Evolutionary conservation across 2,113 vertebrate genomes (phyloP).

Genomic region (Meleagris gallopavo): DNA sequence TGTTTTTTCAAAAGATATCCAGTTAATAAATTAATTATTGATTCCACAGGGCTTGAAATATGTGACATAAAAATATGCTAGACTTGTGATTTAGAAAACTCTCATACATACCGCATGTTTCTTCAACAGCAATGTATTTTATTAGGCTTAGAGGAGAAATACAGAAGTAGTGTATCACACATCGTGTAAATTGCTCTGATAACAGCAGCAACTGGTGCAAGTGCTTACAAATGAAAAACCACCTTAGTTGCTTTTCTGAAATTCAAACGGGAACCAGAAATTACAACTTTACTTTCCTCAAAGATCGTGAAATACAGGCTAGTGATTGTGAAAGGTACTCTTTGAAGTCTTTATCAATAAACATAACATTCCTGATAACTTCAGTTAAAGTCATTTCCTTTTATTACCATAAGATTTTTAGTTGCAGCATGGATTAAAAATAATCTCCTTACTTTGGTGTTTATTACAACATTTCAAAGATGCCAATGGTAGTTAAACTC

Average conservation of each 20-base stretch:
- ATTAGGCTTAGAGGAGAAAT: constrained; percentile 42
- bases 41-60: constrained; percentile 29
- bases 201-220: background rate
- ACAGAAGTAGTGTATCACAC: background rate
- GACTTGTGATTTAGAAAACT: constrained; percentile 57
- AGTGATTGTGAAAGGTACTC: background rate
- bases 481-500: constrained; percentile 79
- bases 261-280: background rate
- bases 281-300: background rate
- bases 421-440: constrained; percentile 37
- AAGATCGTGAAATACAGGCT: background rate
- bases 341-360: constrained; percentile 23
- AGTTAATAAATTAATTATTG: constrained; percentile 75
- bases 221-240: background rate
- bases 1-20: constrained; percentile 33
- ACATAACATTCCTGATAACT: background rate
- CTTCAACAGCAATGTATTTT: constrained; percentile 12
- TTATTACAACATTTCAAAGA: constrained; percentile 72
- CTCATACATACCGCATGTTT: constrained; percentile 11
- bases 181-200: background rate
- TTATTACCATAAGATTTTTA: constrained; percentile 15
- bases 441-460: constrained; percentile 63
- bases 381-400: constrained; percentile 16
- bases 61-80: constrained; percentile 48
- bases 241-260: background rate